phyloP scores from a whole-genome alignment of 2,113 vertebrate genomes.

The Limanda limanda region DNA sequence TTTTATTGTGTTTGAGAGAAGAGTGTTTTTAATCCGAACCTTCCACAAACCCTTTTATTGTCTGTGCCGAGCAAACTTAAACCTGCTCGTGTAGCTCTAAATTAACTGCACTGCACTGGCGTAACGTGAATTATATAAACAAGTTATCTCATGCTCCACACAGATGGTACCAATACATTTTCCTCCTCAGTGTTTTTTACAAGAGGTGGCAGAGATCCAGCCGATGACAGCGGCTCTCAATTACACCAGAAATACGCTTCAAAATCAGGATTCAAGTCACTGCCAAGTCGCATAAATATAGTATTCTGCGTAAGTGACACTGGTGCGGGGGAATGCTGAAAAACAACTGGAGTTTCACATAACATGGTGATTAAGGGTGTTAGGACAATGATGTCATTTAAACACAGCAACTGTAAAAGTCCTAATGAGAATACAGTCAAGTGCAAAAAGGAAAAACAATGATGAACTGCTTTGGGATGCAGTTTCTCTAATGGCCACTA shows the following conservation, averaged over 20 bases:
- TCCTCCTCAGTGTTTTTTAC: constrained; percentile 48
- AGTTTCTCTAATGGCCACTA: neutral
- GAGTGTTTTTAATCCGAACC: constrained; percentile 19
- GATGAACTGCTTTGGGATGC: neutral
- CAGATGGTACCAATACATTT: constrained; percentile 57
- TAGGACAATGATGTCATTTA: neutral
- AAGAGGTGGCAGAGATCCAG: constrained; percentile 51
- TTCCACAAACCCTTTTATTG: constrained; percentile 11
- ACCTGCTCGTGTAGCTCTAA: neutral
- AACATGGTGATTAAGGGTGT: constrained; percentile 11
- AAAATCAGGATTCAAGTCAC: constrained; percentile 25
- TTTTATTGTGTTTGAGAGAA: neutral
- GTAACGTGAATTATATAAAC: constrained; percentile 27
- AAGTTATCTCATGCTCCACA: constrained; percentile 29
- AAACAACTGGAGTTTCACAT: constrained; percentile 1
- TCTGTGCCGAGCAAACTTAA: neutral
- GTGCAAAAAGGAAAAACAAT: neutral
- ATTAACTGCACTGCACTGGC: neutral
- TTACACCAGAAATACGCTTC: constrained; percentile 34
- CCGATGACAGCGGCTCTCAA: constrained; percentile 59
- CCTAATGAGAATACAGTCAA: neutral
- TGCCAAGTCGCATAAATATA: constrained; percentile 50
- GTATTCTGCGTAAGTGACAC: constrained; percentile 42
- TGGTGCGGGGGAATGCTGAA: constrained; percentile 9
- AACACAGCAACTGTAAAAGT: neutral